phyloP scores from a whole-genome alignment of 2,888 invertebrate species.

The Poecilobothrus nobilitatus region DNA sequence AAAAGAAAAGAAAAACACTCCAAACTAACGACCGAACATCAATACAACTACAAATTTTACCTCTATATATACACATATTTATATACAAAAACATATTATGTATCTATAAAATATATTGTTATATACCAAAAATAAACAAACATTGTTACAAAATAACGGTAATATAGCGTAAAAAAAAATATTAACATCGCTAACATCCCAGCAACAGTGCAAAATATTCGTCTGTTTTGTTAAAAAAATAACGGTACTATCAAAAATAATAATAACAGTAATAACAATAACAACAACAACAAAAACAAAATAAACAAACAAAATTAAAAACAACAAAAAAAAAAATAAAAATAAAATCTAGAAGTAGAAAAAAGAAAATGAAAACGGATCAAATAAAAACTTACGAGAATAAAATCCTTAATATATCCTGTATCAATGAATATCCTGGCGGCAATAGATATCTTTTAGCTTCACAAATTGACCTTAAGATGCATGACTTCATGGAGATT shows the following conservation, averaged over 20 bases:
- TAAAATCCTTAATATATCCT: constrained; percentile 56
- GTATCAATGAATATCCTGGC: constrained; percentile 57
- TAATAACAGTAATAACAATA: no score
- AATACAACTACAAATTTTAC: background rate
- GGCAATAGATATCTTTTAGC: constrained; percentile 51
- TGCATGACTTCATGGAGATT: constrained; percentile 45
- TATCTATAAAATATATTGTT: no score
- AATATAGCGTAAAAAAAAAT: no score
- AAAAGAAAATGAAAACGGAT: background rate
- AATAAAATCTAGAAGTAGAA: background rate
- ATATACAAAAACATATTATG: no score
- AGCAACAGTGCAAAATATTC: no score
- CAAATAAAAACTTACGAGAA: constrained; percentile 49
- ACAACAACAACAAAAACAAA: background rate
- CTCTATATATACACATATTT: background rate
- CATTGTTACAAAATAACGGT: no score
- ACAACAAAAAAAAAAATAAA: background rate
- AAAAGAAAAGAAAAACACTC: background rate
- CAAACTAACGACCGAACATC: background rate
- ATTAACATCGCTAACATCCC: no score
- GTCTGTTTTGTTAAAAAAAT: no score
- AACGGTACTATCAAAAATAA: no score
- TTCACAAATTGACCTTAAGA: constrained; percentile 61
- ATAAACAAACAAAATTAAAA: background rate
- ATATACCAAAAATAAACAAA: no score